Evolutionary conservation across 2,113 vertebrate species (phyloP), one percentile per base, ranked within the genome.

Genomic region (Pachycephala philippinensis): DNA sequence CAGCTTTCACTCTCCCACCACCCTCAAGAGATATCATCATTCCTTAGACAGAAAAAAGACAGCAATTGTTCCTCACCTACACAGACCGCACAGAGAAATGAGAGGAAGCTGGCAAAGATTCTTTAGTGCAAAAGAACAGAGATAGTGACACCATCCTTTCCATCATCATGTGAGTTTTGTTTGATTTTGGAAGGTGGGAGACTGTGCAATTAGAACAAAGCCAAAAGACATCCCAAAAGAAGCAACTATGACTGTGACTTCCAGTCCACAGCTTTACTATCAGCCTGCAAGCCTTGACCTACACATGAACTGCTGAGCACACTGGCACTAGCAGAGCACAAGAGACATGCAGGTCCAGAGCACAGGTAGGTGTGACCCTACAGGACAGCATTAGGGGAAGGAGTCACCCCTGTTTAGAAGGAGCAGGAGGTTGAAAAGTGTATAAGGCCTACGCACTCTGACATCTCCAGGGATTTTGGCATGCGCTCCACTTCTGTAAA

Each of bases 401-500:
- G n/a, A 79, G 64, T 31, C 26, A 30, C 6, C 17, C 70, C 54
- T 5, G 2, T 19, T n/a, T 31, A 66, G 37, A 35, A 93, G 37
- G 9, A 35, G 18, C 11, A 20, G 30, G 30, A 31, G 59, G 52
- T 72, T 70, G 42, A 19, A 31, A 80, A 70, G 4, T 4, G 5
- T 28, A 40, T 0, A 1, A 80, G 44, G 93, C 26, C 65, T 95
- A 98, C 99, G 97, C 60, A 99, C 99, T 99, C 99, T 1, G 99
- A 98, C 57, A 97, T 97, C 97, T 99, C 99, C 64, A 99, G 97
- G n/a, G 98, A 97, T 84, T 99, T 98, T 2, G 99, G 99, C 98
- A 99, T 97, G 44, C 99, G 98, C 83, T 99, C 99, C 8, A 99
- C 99, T 90, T 99, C 98, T 1, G 98, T 86, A 61, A 99, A 98